A percentile compares a stretch with the other conserved stretches of the same genome.
Evolutionary conservation across 2,113 vertebrate species (phyloP).

Genomic region (Proterorhinus semilunaris): DNA sequence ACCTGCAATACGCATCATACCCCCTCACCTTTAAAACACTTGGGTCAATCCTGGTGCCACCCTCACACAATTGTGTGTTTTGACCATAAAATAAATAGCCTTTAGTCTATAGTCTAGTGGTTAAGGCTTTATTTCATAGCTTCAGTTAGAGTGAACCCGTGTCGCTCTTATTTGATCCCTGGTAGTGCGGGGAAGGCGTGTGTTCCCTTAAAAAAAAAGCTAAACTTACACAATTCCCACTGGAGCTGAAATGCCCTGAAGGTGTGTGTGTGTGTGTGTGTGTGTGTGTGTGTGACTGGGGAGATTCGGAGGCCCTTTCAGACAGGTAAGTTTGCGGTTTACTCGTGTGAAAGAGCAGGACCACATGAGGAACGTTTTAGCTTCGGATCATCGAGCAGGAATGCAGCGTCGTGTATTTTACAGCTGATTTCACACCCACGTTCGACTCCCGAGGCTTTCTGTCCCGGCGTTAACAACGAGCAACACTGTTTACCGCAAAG

Average conservation of each 20-base stretch:
- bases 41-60: too few relatives aligned
- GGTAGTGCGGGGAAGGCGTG: background rate
- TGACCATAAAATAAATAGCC: too few relatives aligned
- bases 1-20: too few relatives aligned
- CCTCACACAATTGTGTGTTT: too few relatives aligned
- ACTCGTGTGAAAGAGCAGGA: background rate
- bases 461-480: too few relatives aligned
- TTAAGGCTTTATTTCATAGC: too few relatives aligned
- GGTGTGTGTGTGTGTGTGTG: conserved; percentile 5
- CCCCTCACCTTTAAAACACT: too few relatives aligned
- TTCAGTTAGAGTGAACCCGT: background rate
- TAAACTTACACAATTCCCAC: background rate
- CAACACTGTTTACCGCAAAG: background rate
- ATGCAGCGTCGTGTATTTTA: background rate
- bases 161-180: background rate
- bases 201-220: background rate
- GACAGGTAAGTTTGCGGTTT: conserved; percentile 11
- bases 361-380: background rate
- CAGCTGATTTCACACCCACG: conserved; percentile 9
- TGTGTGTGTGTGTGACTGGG: conserved; percentile 3
- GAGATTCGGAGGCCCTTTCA: conserved; percentile 1
- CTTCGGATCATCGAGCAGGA: conserved; percentile 1
- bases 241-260: conserved; percentile 27
- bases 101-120: too few relatives aligned
- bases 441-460: background rate